These are phyloP conservation scores for Campoplex capitator DNA, from an alignment of 2,888 invertebrate genomes.

Conservation along the genomic window DNA sequence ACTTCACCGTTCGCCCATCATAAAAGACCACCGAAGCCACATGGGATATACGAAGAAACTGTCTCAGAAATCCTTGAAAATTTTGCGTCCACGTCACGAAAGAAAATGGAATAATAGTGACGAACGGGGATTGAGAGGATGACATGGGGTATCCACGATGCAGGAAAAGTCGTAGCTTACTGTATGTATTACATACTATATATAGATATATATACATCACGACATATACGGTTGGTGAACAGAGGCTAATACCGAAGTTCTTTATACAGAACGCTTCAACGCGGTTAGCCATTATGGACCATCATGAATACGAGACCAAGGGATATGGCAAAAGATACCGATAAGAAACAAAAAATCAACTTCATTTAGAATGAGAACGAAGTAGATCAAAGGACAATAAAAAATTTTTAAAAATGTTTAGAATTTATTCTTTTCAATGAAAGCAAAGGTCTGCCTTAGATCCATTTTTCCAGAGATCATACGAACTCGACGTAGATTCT, in stretches of 20 bases:
- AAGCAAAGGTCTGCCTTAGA: no score
- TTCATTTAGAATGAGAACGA: neutral
- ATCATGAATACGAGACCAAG: neutral
- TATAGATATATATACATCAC: neutral
- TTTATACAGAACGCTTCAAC: neutral
- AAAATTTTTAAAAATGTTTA: no score
- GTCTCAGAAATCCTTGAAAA: constrained; percentile 23
- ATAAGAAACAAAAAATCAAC: neutral
- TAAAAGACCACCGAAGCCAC: constrained; percentile 18
- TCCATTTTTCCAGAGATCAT: no score
- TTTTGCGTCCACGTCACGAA: constrained; percentile 29
- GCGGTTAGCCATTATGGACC: neutral
- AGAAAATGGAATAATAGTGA: constrained; percentile 55
- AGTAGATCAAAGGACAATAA: neutral
- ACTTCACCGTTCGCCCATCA: neutral
- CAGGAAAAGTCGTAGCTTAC: neutral
- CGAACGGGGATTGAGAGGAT: neutral
- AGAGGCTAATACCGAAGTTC: neutral
- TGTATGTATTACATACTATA: neutral
- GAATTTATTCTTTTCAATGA: no score
- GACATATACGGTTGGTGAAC: neutral
- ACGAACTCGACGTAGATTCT: neutral
- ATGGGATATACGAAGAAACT: constrained; percentile 11
- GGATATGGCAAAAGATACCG: neutral
- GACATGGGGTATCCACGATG: neutral